Base-by-base conservation (phyloP, 1,140 invertebrate species). In the Bombus confusus region DNA sequence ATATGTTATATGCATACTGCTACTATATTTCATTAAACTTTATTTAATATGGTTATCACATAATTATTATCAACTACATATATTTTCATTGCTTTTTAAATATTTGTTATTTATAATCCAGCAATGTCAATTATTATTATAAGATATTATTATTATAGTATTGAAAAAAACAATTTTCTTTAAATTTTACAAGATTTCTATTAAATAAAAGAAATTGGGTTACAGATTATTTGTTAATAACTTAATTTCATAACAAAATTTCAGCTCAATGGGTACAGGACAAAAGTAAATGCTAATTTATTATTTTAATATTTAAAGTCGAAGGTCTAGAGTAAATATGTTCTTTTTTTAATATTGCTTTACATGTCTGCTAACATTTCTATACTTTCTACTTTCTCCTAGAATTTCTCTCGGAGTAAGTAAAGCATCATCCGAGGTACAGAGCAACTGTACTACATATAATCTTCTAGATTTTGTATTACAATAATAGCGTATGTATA, bases 381-480 rank as follows among this genome's bases (percentile, higher is more conserved):
- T 73, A 25, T 52, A 80, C 83, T 85, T 85, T 85, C 83, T 85
- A 85, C 83, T 85, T 85, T 85, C 83, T 80, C 77, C 15, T 69
- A 4, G 18, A 80, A 39, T 80, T 85, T 85, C 83, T 80, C 83
- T 80, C 34, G 22, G 28, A 66, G 9, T 41, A 69, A 39, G 4
- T 22, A 37, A 25, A 80, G 13, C n/a, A 79, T 34, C 47, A 28
- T 77, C 37, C 3, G 12, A 78, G 28, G 28, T 59, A 66, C n/a
- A 25, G 1, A 15, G 18, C 28, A 37, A 22, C 6, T 10, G 18
- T 12, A 68, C 31, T 9, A 2, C 18, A 76, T 74, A 22, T 12
- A 37, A 15, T 57, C 43, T 13, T 43, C 1, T 47, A 41, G 15
- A 62, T 74, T 12, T 75, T 34, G 10, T 64, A 25, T 18, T 52